Percentiles rank a stretch among this genome's conserved stretches.
Conservation (phyloP, 2,888 invertebrate genomes). For the Aproaerema taeniolella region DNA sequence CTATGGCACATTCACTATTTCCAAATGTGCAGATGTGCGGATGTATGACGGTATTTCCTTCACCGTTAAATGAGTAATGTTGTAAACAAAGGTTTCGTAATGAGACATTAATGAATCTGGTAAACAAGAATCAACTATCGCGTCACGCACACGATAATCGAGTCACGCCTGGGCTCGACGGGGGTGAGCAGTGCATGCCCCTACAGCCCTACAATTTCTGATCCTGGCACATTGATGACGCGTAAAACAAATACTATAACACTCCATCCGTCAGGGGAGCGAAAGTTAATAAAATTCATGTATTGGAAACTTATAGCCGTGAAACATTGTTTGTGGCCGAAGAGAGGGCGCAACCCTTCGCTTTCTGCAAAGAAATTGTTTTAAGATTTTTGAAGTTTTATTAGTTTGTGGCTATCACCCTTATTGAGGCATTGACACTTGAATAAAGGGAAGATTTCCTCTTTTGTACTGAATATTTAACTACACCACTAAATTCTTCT, state of each 20-base stretch:
- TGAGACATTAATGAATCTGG: slow-evolving; percentile 8
- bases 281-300: slow-evolving; percentile 77
- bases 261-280: slow-evolving; percentile 61
- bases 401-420: not conserved
- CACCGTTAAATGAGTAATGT: too few relatives aligned
- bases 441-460: too few relatives aligned
- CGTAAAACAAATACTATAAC: slow-evolving; percentile 72
- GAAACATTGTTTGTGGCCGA: slow-evolving; percentile 56
- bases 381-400: slow-evolving; percentile 26
- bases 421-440: too few relatives aligned
- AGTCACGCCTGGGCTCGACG: slow-evolving; percentile 26
- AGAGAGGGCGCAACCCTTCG: slow-evolving; percentile 55
- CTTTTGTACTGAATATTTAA: too few relatives aligned
- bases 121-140: slow-evolving; percentile 16
- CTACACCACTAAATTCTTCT: too few relatives aligned
- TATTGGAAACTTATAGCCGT: slow-evolving; percentile 75
- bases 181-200: not conserved
- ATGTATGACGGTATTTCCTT: too few relatives aligned
- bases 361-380: slow-evolving; percentile 40
- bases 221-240: slow-evolving; percentile 37
- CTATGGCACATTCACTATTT: too few relatives aligned
- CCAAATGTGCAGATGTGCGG: too few relatives aligned
- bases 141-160: slow-evolving; percentile 43
- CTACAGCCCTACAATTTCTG: slow-evolving; percentile 37
- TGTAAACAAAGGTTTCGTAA: too few relatives aligned